A percentile compares a stretch with the other conserved stretches of the same genome.
These are phyloP conservation scores for Escarpia spicata DNA, from an alignment of 2,888 invertebrate species.

Conservation along the genomic window DNA sequence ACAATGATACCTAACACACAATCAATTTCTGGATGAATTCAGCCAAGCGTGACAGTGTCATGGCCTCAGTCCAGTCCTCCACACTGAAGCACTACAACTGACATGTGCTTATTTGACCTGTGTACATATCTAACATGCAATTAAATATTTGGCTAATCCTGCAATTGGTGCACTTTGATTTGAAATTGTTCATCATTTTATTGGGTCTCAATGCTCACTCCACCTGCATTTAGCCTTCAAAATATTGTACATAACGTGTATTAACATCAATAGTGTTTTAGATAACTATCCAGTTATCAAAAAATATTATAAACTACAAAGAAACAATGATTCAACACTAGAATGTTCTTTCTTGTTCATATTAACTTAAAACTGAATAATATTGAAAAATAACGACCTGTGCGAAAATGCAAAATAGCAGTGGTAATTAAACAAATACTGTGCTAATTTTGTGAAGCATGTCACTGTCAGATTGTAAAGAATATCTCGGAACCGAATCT, in stretches of 20 bases:
- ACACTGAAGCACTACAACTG: neutral
- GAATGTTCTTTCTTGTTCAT: neutral
- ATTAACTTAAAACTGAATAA: too few relatives aligned
- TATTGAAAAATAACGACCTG: too few relatives aligned
- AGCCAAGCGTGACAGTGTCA: neutral
- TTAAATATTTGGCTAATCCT: neutral
- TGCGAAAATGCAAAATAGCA: too few relatives aligned
- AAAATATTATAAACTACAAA: neutral
- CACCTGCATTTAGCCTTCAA: too few relatives aligned
- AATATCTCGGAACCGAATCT: too few relatives aligned
- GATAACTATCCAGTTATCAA: neutral
- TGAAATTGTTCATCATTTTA: neutral
- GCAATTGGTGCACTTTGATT: neutral
- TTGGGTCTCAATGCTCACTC: neutral
- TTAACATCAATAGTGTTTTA: too few relatives aligned
- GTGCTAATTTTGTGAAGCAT: too few relatives aligned
- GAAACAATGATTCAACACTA: neutral
- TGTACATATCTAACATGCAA: neutral
- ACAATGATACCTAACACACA: neutral
- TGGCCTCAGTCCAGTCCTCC: neutral
- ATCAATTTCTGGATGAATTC: neutral
- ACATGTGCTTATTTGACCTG: neutral
- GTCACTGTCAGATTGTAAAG: too few relatives aligned
- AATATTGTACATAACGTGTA: too few relatives aligned
- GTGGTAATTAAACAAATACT: too few relatives aligned